phyloP scores from a whole-genome alignment of 1,140 invertebrate species.

The Brachionus manjavacas region DNA sequence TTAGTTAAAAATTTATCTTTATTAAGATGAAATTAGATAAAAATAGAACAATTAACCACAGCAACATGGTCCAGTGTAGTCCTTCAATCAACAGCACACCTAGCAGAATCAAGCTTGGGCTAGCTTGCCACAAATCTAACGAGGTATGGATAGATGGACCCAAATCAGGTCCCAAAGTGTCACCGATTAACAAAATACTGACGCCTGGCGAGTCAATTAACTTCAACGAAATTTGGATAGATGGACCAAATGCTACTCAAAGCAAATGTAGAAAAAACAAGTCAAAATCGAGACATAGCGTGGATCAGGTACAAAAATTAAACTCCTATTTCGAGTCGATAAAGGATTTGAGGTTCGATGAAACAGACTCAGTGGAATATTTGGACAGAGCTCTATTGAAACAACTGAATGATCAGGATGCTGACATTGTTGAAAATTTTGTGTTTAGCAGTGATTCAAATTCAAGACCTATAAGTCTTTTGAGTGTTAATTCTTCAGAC shows the following conservation, averaged over 20 bases:
- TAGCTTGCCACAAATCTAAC: background rate
- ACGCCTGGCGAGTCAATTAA: conserved; percentile 10
- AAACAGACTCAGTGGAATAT: background rate
- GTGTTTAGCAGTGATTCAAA: background rate
- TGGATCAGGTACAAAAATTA: background rate
- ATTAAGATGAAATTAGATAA: conserved; percentile 26
- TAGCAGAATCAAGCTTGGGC: background rate
- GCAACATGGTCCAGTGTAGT: background rate
- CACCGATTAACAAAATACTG: background rate
- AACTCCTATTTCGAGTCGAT: background rate
- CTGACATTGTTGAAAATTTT: conserved; percentile 23
- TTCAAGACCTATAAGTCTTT: conserved; percentile 27
- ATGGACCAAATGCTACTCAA: conserved; percentile 1
- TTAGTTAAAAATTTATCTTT: background rate
- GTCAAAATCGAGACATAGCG: background rate
- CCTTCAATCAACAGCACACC: background rate
- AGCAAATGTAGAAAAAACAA: background rate
- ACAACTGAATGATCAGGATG: conserved; percentile 23
- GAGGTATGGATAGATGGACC: conserved; percentile 39
- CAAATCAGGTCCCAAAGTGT: background rate
- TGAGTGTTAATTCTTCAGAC: conserved; percentile 30
- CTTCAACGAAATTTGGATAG: conserved; percentile 39
- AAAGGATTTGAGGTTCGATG: background rate
- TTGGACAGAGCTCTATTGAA: background rate
- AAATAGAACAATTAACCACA: background rate